Evolutionary conservation across 2,113 vertebrate species (phyloP).

Genomic region (Tetrao urogallus): DNA sequence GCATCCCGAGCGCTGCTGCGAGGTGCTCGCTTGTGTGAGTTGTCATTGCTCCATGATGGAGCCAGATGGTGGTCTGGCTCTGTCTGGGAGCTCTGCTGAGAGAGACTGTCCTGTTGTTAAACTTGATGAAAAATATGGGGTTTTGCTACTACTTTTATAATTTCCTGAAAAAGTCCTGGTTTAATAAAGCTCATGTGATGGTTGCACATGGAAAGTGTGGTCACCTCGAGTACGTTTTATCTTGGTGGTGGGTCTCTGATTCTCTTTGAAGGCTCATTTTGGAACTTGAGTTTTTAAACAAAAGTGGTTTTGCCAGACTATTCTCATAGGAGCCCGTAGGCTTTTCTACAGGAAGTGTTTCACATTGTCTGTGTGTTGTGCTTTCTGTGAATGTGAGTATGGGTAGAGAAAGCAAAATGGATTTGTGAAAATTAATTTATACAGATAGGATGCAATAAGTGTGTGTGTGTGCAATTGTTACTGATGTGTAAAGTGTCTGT

Average conservation of each 20-base stretch:
- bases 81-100: conserved; percentile 39
- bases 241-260: not conserved
- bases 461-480: conserved; percentile 10
- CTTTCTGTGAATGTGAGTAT: conserved; percentile 55
- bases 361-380: conserved; percentile 44
- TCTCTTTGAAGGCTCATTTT: conserved; percentile 46
- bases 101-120: not conserved
- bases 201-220: not conserved
- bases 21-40: not conserved
- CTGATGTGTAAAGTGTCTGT: not conserved
- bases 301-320: not conserved
- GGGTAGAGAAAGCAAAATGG: conserved; percentile 5
- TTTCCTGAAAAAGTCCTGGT: not conserved
- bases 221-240: conserved; percentile 7
- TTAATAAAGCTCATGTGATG: conserved; percentile 22
- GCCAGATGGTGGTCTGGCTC: conserved; percentile 67
- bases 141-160: conserved; percentile 52
- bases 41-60: conserved; percentile 44
- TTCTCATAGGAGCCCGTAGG: not conserved
- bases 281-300: conserved; percentile 49
- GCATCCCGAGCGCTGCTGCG: not conserved
- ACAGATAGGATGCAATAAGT: conserved; percentile 9
- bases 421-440: conserved; percentile 42
- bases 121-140: not conserved
- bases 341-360: conserved; percentile 50